Conservation (phyloP, 1,140 invertebrate species). For the Leptinotarsa lineolata region DNA sequence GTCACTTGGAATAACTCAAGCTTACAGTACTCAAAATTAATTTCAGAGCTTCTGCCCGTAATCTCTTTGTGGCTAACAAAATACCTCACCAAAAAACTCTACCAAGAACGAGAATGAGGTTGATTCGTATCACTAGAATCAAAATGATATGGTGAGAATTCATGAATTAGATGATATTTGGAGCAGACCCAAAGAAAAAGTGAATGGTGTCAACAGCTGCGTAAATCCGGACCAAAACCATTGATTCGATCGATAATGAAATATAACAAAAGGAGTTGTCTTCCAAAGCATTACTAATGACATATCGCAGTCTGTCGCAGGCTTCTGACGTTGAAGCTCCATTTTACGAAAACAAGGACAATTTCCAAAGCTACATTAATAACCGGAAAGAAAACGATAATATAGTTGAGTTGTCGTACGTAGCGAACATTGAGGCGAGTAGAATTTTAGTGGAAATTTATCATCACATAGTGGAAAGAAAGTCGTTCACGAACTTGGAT, state of each 20-base stretch:
- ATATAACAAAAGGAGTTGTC: neutral
- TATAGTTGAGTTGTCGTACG: neutral
- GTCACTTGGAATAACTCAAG: neutral
- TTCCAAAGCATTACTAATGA: no score
- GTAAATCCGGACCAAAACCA: constrained; percentile 24
- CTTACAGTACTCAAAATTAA: neutral
- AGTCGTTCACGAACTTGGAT: no score
- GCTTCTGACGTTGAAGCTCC: constrained; percentile 23
- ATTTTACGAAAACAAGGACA: constrained; percentile 28
- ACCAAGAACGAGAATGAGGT: neutral
- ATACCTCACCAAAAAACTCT: neutral
- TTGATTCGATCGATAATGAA: constrained; percentile 22
- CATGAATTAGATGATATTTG: constrained; percentile 25
- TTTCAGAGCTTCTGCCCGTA: neutral
- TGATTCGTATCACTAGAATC: neutral
- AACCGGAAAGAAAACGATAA: neutral
- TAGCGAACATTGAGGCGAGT: no score
- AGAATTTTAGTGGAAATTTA: no score
- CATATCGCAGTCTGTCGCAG: neutral
- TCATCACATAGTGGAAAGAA: no score
- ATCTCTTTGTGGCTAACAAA: neutral
- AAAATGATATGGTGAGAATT: neutral
- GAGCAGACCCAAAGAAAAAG: constrained; percentile 24
- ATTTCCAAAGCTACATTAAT: constrained; percentile 18
- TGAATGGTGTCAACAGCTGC: constrained; percentile 12